phyloP scores from a whole-genome alignment of 2,113 vertebrate genomes.

The Nothobranchius kuhntae region DNA sequence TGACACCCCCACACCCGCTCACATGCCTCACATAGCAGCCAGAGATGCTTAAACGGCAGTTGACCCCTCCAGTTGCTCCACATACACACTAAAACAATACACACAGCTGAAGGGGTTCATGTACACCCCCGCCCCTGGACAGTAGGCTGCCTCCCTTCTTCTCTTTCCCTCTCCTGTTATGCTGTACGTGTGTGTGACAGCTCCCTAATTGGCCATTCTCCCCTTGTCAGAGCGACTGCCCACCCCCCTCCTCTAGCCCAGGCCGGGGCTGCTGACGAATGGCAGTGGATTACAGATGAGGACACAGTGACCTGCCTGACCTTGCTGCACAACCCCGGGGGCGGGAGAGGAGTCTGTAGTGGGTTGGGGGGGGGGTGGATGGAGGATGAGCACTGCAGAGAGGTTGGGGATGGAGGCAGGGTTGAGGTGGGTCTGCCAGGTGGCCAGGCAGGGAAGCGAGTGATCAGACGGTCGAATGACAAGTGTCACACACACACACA shows the following conservation, averaged over 20 bases:
- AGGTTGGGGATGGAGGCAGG: conserved; percentile 40
- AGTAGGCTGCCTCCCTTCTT: conserved; percentile 67
- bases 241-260: conserved; percentile 78
- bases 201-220: conserved; percentile 99
- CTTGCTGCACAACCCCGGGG: conserved; percentile 90
- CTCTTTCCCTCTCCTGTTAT: conserved; percentile 34
- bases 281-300: conserved; percentile 99
- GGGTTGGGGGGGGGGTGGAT: conserved; percentile 38
- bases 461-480: conserved; percentile 78
- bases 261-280: conserved; percentile 97
- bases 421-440: conserved; percentile 82
- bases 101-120: conserved; percentile 69
- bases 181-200: conserved; percentile 86
- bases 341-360: conserved; percentile 26
- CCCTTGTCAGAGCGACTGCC: conserved; percentile 88
- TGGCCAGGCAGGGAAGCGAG: conserved; percentile 66
- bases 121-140: conserved; percentile 48
- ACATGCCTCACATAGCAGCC: conserved; percentile 38
- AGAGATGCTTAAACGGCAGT: conserved; percentile 57
- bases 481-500: conserved; percentile 85
- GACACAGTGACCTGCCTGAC: conserved; percentile 94
- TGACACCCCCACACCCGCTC: conserved; percentile 10
- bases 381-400: conserved; percentile 70
- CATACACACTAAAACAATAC: conserved; percentile 49
- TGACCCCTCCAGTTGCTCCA: conserved; percentile 39